These are phyloP conservation scores for Rhinoderma darwinii DNA, from an alignment of 2,113 vertebrate genomes.

Conservation along the genomic window DNA sequence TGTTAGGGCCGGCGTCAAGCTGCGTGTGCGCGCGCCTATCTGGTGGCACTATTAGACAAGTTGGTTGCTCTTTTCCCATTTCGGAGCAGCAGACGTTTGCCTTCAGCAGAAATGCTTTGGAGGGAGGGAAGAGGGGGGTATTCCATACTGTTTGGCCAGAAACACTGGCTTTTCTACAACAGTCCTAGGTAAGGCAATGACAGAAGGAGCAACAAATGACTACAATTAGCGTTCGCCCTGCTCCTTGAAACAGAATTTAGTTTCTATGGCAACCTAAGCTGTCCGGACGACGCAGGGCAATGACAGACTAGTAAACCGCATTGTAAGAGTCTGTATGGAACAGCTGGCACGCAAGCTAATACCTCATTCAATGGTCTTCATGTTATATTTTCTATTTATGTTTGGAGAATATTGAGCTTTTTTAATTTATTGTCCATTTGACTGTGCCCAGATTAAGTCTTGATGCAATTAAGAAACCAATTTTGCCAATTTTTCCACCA, in stretches of 20 bases:
- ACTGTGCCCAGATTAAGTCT: slow-evolving; percentile 33
- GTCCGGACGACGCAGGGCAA: slow-evolving; percentile 69
- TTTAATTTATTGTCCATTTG: slow-evolving; percentile 43
- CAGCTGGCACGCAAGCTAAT: slow-evolving; percentile 37
- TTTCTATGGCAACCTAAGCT: slow-evolving; percentile 77
- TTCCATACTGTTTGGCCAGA: slow-evolving; percentile 68
- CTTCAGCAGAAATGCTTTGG: slow-evolving; percentile 67
- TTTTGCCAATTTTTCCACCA: slow-evolving; percentile 61
- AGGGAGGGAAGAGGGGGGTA: slow-evolving; percentile 61
- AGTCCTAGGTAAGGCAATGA: slow-evolving; percentile 70
- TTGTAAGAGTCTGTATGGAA: slow-evolving; percentile 58
- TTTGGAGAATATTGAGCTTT: slow-evolving; percentile 60
- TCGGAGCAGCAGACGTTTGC: slow-evolving; percentile 68
- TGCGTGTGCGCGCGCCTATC: slow-evolving; percentile 66
- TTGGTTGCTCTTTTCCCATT: slow-evolving; percentile 62
- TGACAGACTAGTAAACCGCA: slow-evolving; percentile 63
- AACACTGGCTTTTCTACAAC: slow-evolving; percentile 70
- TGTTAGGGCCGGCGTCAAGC: slow-evolving; percentile 66
- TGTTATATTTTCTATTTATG: slow-evolving; percentile 61
- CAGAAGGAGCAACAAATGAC: slow-evolving; percentile 69
- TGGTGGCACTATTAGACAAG: slow-evolving; percentile 65
- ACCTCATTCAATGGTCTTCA: background rate
- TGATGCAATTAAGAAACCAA: slow-evolving; percentile 61
- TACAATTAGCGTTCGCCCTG: slow-evolving; percentile 68
- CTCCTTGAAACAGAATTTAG: slow-evolving; percentile 66